phyloP scores from a whole-genome alignment of 37 sponge, comb jelly and placozoan species.

The Geodia barretti region DNA sequence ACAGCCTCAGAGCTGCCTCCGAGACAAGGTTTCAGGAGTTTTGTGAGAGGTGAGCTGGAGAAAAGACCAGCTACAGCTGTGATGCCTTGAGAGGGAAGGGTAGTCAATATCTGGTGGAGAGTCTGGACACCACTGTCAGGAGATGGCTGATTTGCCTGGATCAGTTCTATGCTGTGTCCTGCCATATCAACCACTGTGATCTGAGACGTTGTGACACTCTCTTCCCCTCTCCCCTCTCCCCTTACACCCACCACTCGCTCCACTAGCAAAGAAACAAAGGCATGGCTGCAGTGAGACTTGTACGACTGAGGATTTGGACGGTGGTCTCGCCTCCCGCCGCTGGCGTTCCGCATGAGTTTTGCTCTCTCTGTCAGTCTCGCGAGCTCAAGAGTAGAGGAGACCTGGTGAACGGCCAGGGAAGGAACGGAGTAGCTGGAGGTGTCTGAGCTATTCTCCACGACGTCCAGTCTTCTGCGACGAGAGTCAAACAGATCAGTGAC shows the following conservation, averaged over 20 bases:
- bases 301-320: conserved; percentile 12
- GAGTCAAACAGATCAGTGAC: conserved; percentile 68
- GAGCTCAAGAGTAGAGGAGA: conserved; percentile 41
- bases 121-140: conserved; percentile 28
- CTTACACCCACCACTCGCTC: conserved; percentile 13
- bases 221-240: neutral
- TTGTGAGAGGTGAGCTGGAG: conserved; percentile 41
- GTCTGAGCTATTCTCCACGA: neutral
- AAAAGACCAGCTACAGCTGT: neutral
- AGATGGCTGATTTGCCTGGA: neutral
- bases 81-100: neutral
- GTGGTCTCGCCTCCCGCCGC: conserved; percentile 28
- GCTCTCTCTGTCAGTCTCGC: conserved; percentile 51
- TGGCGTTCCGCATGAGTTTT: conserved; percentile 72
- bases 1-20: conserved; percentile 39
- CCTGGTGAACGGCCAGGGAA: conserved; percentile 27
- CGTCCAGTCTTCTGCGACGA: conserved; percentile 30
- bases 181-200: conserved; percentile 54
- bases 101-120: conserved; percentile 17
- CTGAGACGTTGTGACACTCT: conserved; percentile 2
- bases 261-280: conserved; percentile 29
- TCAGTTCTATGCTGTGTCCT: conserved; percentile 32
- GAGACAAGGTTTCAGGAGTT: conserved; percentile 48
- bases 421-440: neutral
- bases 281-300: conserved; percentile 55